Percentiles rank a stretch among this genome's conserved stretches.
These are phyloP conservation scores for Caenorhabditis elegans DNA, from an alignment of 1,140 invertebrate genomes.

Conservation along the genomic window WBcel235 BX284603.4:10786501-10787000, in stretches of 20 bases:
- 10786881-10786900: constrained; percentile 78
- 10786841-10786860: constrained; percentile 58
- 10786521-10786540: too few relatives aligned
- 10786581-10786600: too few relatives aligned
- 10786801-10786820: constrained; percentile 83
- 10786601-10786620: too few relatives aligned
- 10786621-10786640: too few relatives aligned
- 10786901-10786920: constrained; percentile 80
- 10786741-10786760: not conserved
- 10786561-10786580: too few relatives aligned
- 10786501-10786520: too few relatives aligned
- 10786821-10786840: constrained; percentile 74
- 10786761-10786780: not conserved
- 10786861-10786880: constrained; percentile 61
- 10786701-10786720: constrained; percentile 70
- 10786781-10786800: constrained; percentile 76
- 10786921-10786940: not conserved
- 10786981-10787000: not conserved
- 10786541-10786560: too few relatives aligned
- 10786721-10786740: constrained; percentile 81
- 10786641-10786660: constrained; percentile 55
- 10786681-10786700: constrained; percentile 60
- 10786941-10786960: constrained; percentile 33
- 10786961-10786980: not conserved
- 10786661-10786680: constrained; percentile 56